Evolutionary conservation across 2,113 vertebrate genomes (phyloP), one percentile per base, ranked within the genome.

Genomic region (Scortum barcoo): DNA sequence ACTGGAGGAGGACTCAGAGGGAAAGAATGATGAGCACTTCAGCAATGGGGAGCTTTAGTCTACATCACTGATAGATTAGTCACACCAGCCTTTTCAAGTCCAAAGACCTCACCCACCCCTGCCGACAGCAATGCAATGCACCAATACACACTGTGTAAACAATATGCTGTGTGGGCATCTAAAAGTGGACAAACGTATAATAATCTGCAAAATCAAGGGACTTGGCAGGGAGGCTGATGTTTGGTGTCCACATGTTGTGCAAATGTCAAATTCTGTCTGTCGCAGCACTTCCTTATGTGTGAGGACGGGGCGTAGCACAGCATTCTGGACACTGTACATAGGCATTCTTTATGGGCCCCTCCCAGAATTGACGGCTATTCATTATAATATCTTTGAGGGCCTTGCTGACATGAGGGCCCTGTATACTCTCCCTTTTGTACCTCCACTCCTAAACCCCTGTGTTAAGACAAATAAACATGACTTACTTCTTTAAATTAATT

Each of bases 1-100:
- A 69, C 67, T 44, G 57, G 79, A 38, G 48, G 63, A 79, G 46
- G 81, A 89, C 83, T 93, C 91, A 94, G 26, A 46, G 69, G 91
- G 88, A 94, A 94, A 92, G 91, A 93, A 93, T 92, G 88, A 88
- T 84, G 46, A 89, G 89, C 92, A 77, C 82, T 76, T 86, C 67
- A 36, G 85, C 80, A 76, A 91, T 86, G 77, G 76, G 46, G 58
- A 81, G 84, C 86, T 90, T 91, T 78, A 72, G 56, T 84, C 48
- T 77, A 80, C 83, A 89, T 88, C 82, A 81, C 77, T 84, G 77
- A 68, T 84, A 81, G 87, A 91, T 94, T 90, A 92, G 83, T 89
- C 91, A 91, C 68, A 60, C 48, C 33, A 67, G 65, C 67, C 67
- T 71, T 54, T 68, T 78, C 20, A n/a, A 77, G 46, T 80, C 72